phyloP scores from a whole-genome alignment of 2,888 invertebrate genomes.

The Lepidocyrtoides sp. region DNA sequence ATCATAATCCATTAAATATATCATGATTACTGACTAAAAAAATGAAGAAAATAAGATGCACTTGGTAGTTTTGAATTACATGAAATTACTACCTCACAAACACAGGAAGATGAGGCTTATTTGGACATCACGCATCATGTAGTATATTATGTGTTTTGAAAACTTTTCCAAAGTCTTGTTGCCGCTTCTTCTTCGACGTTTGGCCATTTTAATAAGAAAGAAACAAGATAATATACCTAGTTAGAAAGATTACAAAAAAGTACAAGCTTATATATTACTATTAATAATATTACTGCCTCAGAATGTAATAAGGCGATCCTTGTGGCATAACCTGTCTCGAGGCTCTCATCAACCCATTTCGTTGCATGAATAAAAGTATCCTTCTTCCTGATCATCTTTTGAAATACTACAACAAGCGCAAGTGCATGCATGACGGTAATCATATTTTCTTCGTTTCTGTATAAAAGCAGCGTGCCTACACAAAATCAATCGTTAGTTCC shows the following conservation, averaged over 20 bases:
- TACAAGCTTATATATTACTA: not conserved
- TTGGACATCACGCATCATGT: slow-evolving; percentile 34
- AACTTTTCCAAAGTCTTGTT: slow-evolving; percentile 56
- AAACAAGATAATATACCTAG: not conserved
- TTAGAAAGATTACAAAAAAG: slow-evolving; percentile 10
- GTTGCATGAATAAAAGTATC: slow-evolving; percentile 43
- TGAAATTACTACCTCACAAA: slow-evolving; percentile 42
- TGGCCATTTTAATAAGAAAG: slow-evolving; percentile 24
- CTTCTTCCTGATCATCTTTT: slow-evolving; percentile 74
- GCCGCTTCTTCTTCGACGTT: slow-evolving; percentile 54
- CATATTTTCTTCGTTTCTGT: slow-evolving; percentile 49
- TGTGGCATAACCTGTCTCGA: slow-evolving; percentile 69
- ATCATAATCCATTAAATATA: slow-evolving; percentile 43
- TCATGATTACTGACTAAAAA: slow-evolving; percentile 51
- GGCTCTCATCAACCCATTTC: slow-evolving; percentile 71
- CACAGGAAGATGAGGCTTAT: slow-evolving; percentile 69
- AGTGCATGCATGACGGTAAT: slow-evolving; percentile 14
- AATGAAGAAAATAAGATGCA: slow-evolving; percentile 47
- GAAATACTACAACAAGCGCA: slow-evolving; percentile 26
- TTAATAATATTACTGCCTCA: not conserved
- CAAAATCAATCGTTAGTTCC: slow-evolving; percentile 67
- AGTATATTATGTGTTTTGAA: not conserved
- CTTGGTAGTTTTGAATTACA: slow-evolving; percentile 57
- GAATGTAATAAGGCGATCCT: slow-evolving; percentile 41
- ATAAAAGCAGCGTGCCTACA: slow-evolving; percentile 60